Evolutionary conservation across 2,113 vertebrate genomes (phyloP).

Genomic region (Hippocampus comes): DNA sequence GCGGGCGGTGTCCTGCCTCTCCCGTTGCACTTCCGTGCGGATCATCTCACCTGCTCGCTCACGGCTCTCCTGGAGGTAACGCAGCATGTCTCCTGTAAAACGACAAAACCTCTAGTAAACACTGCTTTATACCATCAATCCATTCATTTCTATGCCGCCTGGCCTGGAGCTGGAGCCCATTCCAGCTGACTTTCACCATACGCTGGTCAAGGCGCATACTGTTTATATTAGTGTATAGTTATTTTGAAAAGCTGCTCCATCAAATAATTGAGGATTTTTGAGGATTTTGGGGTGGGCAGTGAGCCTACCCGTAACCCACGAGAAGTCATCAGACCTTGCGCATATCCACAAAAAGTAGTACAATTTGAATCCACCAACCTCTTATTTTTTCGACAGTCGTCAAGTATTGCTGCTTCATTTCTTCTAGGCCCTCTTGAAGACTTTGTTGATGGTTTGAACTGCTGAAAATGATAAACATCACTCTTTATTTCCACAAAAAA

Average conservation of each 20-base stretch:
- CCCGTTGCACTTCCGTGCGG: conserved; percentile 80
- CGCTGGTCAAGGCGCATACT: no score
- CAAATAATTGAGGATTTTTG: no score
- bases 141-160: not conserved
- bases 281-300: no score
- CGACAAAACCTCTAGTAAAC: not conserved
- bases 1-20: conserved; percentile 85
- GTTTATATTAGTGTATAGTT: no score
- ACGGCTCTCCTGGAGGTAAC: conserved; percentile 88
- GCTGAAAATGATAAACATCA: conserved; percentile 27
- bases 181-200: no score
- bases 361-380: conserved; percentile 62
- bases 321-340: no score
- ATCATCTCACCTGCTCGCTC: conserved; percentile 86
- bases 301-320: no score
- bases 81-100: conserved; percentile 85
- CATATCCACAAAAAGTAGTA: not conserved
- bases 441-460: conserved; percentile 51
- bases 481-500: not conserved
- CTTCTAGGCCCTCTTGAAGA: conserved; percentile 78
- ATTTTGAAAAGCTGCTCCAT: no score
- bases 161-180: no score
- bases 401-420: conserved; percentile 89
- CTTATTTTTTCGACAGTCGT: conserved; percentile 88
- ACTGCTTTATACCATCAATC: no score